Evolutionary conservation across 92 coral and sea anemone species (phyloP).

Genomic region (Pocillopora grandis): DNA sequence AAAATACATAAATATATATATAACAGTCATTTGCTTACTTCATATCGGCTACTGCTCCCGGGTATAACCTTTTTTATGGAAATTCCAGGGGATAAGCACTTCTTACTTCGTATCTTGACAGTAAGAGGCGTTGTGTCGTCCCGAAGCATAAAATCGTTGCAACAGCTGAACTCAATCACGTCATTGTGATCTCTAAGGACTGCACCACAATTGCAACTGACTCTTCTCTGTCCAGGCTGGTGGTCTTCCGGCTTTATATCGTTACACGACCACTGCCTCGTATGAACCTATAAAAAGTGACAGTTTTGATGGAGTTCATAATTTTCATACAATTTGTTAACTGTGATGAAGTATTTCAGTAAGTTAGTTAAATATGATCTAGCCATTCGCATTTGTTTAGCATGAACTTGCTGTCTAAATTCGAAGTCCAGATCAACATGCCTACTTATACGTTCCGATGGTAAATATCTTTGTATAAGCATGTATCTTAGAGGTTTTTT

Average conservation of each 20-base stretch:
- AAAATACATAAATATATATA: not conserved
- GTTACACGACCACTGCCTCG: not conserved
- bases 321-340: not conserved
- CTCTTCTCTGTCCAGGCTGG: too few species aligned
- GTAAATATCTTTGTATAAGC: too few species aligned
- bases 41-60: not conserved
- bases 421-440: too few species aligned
- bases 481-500: too few species aligned
- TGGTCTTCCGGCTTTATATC: not conserved
- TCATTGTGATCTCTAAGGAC: conserved; percentile 28
- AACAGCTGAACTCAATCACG: conserved; percentile 11
- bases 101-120: conserved; percentile 8
- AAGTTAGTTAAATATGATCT: too few species aligned
- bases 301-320: not conserved
- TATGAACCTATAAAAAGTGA: not conserved
- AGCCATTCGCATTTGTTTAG: too few species aligned
- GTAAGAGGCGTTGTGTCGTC: not conserved
- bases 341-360: too few species aligned
- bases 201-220: not conserved
- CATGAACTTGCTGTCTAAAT: too few species aligned
- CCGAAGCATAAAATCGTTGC: not conserved
- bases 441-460: too few species aligned
- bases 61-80: not conserved
- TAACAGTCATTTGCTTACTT: not conserved
- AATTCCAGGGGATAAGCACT: conserved; percentile 18